phyloP scores from a whole-genome alignment of 2,113 vertebrate genomes.

The Tor tambroides region DNA sequence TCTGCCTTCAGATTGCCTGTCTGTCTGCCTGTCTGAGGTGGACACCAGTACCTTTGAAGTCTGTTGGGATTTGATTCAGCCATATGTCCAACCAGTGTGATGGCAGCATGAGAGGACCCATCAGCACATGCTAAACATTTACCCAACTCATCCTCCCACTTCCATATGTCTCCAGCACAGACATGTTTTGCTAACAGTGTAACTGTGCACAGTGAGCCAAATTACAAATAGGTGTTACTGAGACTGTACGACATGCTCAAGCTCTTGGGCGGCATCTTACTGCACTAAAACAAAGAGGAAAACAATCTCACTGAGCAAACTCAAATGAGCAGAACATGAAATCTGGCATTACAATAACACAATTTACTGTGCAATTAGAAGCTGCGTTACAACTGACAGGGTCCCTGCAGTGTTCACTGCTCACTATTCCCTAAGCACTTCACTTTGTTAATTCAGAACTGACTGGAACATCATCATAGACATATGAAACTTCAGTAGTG shows the following conservation, averaged over 20 bases:
- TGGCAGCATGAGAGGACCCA: not conserved
- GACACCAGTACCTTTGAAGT: not conserved
- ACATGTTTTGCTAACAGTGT: constrained; percentile 12
- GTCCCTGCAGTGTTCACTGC: not conserved
- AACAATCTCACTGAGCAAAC: not conserved
- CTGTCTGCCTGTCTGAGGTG: not conserved
- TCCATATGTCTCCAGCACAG: constrained; percentile 27
- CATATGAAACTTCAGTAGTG: too few relatives aligned
- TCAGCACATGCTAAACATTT: constrained; percentile 17
- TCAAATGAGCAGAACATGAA: not conserved
- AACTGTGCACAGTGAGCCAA: constrained; percentile 20
- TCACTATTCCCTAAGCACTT: not conserved
- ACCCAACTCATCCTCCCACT: constrained; percentile 28
- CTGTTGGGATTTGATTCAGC: not conserved
- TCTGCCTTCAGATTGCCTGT: constrained; percentile 19
- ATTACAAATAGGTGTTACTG: constrained; percentile 32
- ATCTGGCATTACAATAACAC: not conserved
- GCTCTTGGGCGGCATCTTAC: not conserved
- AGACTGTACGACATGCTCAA: constrained; percentile 18
- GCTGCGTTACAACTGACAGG: not conserved
- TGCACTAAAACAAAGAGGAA: constrained; percentile 5
- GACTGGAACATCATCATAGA: too few relatives aligned
- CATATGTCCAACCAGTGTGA: constrained; percentile 29
- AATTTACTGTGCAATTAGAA: not conserved
- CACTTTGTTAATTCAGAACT: too few relatives aligned